Evolutionary conservation across 2,888 invertebrate species (phyloP).

Genomic region (Sinohyriopsis cumingii): DNA sequence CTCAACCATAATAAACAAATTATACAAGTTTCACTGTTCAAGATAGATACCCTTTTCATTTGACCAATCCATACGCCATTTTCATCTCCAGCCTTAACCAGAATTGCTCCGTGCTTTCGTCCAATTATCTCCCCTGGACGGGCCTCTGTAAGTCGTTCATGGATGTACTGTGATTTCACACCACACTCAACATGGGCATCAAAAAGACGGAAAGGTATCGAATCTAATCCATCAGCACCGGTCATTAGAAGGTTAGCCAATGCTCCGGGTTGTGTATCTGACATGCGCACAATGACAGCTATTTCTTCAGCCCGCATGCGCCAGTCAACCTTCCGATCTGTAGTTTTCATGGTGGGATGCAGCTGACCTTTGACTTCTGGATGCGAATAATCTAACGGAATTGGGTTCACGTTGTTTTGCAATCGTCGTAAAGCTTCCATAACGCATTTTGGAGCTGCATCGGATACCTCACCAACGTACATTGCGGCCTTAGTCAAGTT

Average conservation of each 20-base stretch:
- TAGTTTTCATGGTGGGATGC: background rate
- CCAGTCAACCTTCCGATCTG: conserved; percentile 6
- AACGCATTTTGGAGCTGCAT: background rate
- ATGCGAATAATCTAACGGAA: conserved; percentile 9
- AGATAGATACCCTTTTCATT: conserved; percentile 23
- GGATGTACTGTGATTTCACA: background rate
- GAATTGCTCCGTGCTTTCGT: conserved; percentile 16
- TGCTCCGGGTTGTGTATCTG: conserved; percentile 9
- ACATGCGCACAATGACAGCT: conserved; percentile 1
- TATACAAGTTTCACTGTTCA: too few relatives aligned
- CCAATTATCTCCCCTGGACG: conserved; percentile 19
- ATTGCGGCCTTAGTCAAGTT: conserved; percentile 20
- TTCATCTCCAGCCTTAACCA: conserved; percentile 19
- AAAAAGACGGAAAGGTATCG: conserved; percentile 2
- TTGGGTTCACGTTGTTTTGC: background rate
- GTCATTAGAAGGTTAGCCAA: background rate
- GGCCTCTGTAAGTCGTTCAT: conserved; percentile 3
- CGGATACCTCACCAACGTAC: conserved; percentile 15
- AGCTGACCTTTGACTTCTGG: background rate
- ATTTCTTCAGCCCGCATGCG: conserved; percentile 8
- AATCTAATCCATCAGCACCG: background rate
- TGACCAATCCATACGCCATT: conserved; percentile 33
- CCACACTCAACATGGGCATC: conserved; percentile 7
- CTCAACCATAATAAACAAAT: too few relatives aligned
- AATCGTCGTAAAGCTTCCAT: background rate